These are phyloP conservation scores for Lota lota DNA, from an alignment of 2,113 vertebrate species.

Conservation along the genomic window DNA sequence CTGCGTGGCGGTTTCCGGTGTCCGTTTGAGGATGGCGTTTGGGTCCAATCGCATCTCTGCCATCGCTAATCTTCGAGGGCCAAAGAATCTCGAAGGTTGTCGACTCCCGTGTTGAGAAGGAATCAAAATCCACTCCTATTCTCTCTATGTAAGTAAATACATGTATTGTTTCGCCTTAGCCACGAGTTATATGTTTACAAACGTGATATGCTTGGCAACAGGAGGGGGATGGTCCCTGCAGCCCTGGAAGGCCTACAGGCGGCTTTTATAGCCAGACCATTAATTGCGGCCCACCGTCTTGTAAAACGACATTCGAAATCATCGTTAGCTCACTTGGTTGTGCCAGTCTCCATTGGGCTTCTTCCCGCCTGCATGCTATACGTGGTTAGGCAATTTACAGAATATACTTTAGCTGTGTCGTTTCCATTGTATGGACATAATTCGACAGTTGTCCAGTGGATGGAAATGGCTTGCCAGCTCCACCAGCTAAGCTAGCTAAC, in stretches of 20 bases:
- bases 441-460: not conserved
- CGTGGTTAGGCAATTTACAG: too few species aligned
- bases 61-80: slow-evolving; percentile 44
- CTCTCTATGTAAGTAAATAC: slow-evolving; percentile 21
- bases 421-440: not conserved
- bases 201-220: slow-evolving; percentile 2
- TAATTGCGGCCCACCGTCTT: slow-evolving; percentile 29
- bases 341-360: too few species aligned
- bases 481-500: slow-evolving; percentile 23
- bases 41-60: slow-evolving; percentile 55
- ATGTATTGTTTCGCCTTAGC: not conserved
- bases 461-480: not conserved
- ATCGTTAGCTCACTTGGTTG: too few species aligned
- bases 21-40: slow-evolving; percentile 69
- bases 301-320: not conserved
- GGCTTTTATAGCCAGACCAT: slow-evolving; percentile 17
- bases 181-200: too few species aligned
- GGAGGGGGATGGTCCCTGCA: slow-evolving; percentile 30
- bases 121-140: slow-evolving; percentile 11
- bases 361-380: too few species aligned
- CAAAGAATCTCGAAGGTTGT: slow-evolving; percentile 22
- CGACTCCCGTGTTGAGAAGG: slow-evolving; percentile 14
- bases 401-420: not conserved
- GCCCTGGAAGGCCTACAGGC: slow-evolving; percentile 53
- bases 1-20: slow-evolving; percentile 67